A percentile compares a stretch with the other conserved stretches of the same genome.
Conservation (phyloP, 2,888 invertebrate genomes). For the Drosophila infuscata region DNA sequence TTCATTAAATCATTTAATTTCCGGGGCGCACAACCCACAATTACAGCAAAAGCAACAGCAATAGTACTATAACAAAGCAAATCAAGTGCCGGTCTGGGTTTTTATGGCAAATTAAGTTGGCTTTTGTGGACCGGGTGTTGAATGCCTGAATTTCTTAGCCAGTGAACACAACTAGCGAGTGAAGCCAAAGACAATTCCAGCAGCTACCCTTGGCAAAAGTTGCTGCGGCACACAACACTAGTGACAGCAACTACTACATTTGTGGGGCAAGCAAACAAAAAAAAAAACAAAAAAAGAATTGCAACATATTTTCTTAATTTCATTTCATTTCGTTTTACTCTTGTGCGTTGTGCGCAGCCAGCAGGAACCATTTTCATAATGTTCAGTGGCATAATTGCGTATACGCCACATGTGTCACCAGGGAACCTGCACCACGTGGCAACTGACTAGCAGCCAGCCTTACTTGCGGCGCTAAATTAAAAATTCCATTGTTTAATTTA, state of each 20-base stretch:
- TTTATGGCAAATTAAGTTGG: slow-evolving; percentile 77
- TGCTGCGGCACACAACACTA: slow-evolving; percentile 19
- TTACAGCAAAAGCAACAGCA: slow-evolving; percentile 39
- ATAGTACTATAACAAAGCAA: slow-evolving; percentile 51
- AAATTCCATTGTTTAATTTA: slow-evolving; percentile 71
- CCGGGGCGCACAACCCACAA: slow-evolving; percentile 55
- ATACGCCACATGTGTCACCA: slow-evolving; percentile 66
- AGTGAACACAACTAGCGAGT: slow-evolving; percentile 44
- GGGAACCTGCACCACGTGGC: slow-evolving; percentile 1
- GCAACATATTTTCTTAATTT: slow-evolving; percentile 79
- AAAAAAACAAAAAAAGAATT: slow-evolving; percentile 43
- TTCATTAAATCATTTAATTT: slow-evolving; percentile 82
- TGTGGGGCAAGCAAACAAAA: slow-evolving; percentile 44
- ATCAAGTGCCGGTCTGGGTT: slow-evolving; percentile 67
- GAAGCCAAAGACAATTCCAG: slow-evolving; percentile 65
- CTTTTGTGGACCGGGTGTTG: slow-evolving; percentile 25
- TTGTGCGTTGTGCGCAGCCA: slow-evolving; percentile 2
- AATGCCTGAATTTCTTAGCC: slow-evolving; percentile 18
- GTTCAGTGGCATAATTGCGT: slow-evolving; percentile 69
- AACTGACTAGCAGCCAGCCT: slow-evolving; percentile 5
- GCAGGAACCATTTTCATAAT: slow-evolving; percentile 65
- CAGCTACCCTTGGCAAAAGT: slow-evolving; percentile 45
- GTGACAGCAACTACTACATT: slow-evolving; percentile 32
- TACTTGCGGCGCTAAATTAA: slow-evolving; percentile 59
- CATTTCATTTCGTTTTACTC: slow-evolving; percentile 53